Evolutionary conservation across 2,113 vertebrate species (phyloP).

Genomic region (Isurus oxyrinchus): DNA sequence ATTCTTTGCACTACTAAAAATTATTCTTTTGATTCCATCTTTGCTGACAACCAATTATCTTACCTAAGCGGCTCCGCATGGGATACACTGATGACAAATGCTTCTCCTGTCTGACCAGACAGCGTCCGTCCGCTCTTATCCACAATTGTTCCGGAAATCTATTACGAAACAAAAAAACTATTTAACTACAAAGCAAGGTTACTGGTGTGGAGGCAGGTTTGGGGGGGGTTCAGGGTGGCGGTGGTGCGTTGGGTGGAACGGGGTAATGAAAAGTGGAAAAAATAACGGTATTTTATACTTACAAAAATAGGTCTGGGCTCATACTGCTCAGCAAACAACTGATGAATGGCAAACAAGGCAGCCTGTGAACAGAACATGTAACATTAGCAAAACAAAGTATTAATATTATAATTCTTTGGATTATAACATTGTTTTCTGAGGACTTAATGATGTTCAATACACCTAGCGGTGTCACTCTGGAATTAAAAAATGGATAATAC

Average conservation of each 20-base stretch:
- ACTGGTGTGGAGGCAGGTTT: neutral
- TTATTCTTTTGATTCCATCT: neutral
- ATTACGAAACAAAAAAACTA: constrained; percentile 36
- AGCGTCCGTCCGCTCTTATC: constrained; percentile 93
- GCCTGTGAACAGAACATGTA: constrained; percentile 60
- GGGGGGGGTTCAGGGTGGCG: neutral
- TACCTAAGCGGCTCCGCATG: constrained; percentile 84
- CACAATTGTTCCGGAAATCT: constrained; percentile 95
- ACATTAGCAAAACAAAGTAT: neutral
- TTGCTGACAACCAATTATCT: constrained; percentile 45
- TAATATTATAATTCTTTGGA: neutral
- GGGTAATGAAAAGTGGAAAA: neutral
- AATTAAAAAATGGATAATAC: constrained; percentile 10
- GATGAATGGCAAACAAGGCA: constrained; percentile 85
- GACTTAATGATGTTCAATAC: neutral
- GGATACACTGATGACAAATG: constrained; percentile 86
- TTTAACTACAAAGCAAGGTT: neutral
- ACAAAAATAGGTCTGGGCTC: constrained; percentile 81
- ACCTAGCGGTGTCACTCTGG: neutral
- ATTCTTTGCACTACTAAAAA: neutral
- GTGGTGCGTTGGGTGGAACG: neutral
- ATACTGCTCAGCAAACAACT: constrained; percentile 73
- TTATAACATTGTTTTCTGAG: neutral
- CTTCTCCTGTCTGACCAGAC: constrained; percentile 92
- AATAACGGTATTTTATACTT: constrained; percentile 50